Base-by-base conservation (phyloP, 2,113 vertebrate species). In the Butorides virescens region DNA sequence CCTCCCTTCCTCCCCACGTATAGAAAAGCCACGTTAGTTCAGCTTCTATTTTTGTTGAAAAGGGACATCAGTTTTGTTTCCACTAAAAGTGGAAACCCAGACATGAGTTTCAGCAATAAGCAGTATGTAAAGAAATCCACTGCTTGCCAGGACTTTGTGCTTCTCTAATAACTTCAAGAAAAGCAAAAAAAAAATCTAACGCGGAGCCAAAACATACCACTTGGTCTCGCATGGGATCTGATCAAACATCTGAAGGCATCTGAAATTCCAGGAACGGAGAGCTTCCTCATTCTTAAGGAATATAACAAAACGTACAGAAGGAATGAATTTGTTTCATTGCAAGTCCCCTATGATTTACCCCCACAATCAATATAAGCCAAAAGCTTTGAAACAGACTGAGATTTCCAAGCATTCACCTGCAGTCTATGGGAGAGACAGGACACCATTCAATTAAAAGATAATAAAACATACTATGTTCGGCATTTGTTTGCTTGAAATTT, bases 271-370 rank as follows among this genome's bases (percentile, higher is more conserved):
- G 85, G 82, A 93, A 95, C 46, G 77, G 74, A 94, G 37, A 90
- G 53, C 81, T 96, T 96, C 92, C 94, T 95, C 87, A 50, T 96
- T 96, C 94, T 76, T 90, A 18, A 85, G 62, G 70, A 94, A 20
- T 46, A 92, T 8, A 93, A 62, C 36, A 71, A 84, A 93, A 71
- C 0, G 1, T 78, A 56, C 87, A 93, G 74, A 90, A 93, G 90
- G 87, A 96, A 96, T 70, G 77, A 82, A 93, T 96, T 95, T 85
- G 44, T 82, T 94, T 93, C 66, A 26, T 37, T 87, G n/a, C 16
- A 65, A 36, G 3, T 93, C 77, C 71, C 71, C 58, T 13, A 19
- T 32, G 75, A 85, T 92, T 92, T 90, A 61, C 46, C 23, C 52
- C 44, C 2, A 2, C 37, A 34, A 78, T 78, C 89, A 36, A 27